Percentiles rank a stretch among this genome's conserved stretches.
These are phyloP conservation scores for Deladenus siricidicola DNA, from an alignment of 2,888 invertebrate genomes.

Conservation along the genomic window DNA sequence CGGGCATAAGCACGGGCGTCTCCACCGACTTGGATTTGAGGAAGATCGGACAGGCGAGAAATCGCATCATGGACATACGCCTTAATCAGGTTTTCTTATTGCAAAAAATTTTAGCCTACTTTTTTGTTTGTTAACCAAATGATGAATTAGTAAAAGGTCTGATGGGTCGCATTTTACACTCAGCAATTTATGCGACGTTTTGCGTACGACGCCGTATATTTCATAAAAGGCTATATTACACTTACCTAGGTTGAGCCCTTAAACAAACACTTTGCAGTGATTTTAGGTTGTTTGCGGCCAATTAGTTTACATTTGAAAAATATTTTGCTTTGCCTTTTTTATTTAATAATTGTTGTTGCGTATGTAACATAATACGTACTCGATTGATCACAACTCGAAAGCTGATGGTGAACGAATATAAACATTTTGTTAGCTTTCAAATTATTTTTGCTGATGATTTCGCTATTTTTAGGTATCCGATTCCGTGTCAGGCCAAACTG, in stretches of 20 bases:
- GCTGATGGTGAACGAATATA: background rate
- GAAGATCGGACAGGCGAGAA: constrained; percentile 97
- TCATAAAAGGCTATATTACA: background rate
- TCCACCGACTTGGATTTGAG: constrained; percentile 77
- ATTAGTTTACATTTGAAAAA: no score
- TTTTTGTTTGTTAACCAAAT: constrained; percentile 9
- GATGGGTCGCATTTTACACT: constrained; percentile 13
- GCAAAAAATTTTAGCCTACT: background rate
- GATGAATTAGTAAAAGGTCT: constrained; percentile 31
- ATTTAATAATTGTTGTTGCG: background rate
- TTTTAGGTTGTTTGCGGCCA: background rate
- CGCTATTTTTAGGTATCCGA: constrained; percentile 62
- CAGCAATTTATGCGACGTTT: background rate
- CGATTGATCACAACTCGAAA: background rate
- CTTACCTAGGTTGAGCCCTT: background rate
- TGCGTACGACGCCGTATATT: background rate
- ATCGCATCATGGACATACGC: constrained; percentile 97
- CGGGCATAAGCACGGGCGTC: constrained; percentile 56
- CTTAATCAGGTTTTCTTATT: constrained; percentile 81
- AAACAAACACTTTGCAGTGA: background rate
- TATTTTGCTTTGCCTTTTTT: no score
- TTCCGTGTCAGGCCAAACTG: constrained; percentile 96
- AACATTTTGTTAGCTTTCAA: background rate
- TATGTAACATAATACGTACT: background rate
- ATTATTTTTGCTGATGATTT: no score